phyloP scores from a whole-genome alignment of 2,888 invertebrate species.

The Pollenia amentaria region DNA sequence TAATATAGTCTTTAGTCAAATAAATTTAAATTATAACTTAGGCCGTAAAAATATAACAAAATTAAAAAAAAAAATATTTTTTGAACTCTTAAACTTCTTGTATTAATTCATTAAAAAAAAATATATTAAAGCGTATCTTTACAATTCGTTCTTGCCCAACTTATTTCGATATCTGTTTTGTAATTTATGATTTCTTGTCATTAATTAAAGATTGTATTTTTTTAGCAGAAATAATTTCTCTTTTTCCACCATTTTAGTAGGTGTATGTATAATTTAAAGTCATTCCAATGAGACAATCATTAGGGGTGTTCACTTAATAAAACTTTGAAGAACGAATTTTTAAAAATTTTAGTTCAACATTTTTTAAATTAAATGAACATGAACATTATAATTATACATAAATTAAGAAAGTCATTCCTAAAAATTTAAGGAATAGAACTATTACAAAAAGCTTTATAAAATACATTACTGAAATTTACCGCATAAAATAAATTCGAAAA shows the following conservation, averaged over 20 bases:
- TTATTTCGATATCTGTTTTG: background rate
- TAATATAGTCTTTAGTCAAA: too few relatives aligned
- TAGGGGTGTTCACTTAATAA: constrained; percentile 38
- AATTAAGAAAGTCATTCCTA: too few relatives aligned
- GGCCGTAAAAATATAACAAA: too few relatives aligned
- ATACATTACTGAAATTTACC: too few relatives aligned
- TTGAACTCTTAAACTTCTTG: too few relatives aligned
- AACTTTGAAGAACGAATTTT: background rate
- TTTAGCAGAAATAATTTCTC: constrained; percentile 36
- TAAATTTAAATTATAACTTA: too few relatives aligned
- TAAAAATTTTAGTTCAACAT: background rate
- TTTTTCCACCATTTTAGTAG: constrained; percentile 46
- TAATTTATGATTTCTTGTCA: constrained; percentile 12
- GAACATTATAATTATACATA: too few relatives aligned
- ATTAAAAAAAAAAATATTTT: too few relatives aligned
- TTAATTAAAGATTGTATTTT: constrained; percentile 35
- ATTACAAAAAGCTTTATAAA: too few relatives aligned
- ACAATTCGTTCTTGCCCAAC: background rate
- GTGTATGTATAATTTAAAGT: constrained; percentile 41
- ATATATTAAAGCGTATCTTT: background rate
- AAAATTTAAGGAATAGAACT: too few relatives aligned
- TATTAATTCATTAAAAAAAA: background rate
- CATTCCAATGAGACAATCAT: constrained; percentile 8
- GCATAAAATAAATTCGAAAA: too few relatives aligned
- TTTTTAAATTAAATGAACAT: too few relatives aligned